Evolutionary conservation across 2,888 invertebrate genomes (phyloP), one percentile per base, ranked within the genome.

Genomic region (Tridacna crocea): DNA sequence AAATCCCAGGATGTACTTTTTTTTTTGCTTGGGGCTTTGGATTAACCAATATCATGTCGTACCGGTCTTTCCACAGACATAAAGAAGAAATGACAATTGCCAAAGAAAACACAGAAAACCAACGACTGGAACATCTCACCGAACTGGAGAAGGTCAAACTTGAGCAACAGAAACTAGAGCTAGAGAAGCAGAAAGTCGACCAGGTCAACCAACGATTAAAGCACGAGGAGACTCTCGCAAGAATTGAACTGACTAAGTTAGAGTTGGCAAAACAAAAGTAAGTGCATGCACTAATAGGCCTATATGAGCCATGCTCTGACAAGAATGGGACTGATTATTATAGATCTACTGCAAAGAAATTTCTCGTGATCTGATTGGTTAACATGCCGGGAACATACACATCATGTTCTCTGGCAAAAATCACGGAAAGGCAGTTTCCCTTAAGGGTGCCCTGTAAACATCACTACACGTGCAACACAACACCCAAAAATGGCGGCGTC

Each of bases 201-300:
- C 73, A 60, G 6, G 73, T 58, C 17, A 73, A 12, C 6, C 36
- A 73, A 10, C n/a, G 36, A 17, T 19, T 73, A 19, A 58, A 58
- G 22, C 73, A 73, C 60, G 13, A 73, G 22, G 73, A 73, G 60
- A 26, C 58, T 36, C 58, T 73, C 4, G 73, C 73, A 47, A 15
- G 26, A 46, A 47, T 68, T 13, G 68, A 68, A 68, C 68, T 68
- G 47, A 47, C 68, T n/a, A 68, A 68, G 47, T 22, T 68, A 11
- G 68, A 68, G 47, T 10, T 68, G 8, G 47, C 68, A 15, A 68
- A 68, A 22, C 46, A 68, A 68, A 68, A 22, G 68, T 68, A 68
- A 68, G 27, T 24, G n/a, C n/a, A n/a, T n/a, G n/a, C n/a, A n/a
- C n/a, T n/a, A n/a, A 61, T 11, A 17, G 11, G 22, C 11, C 61